These are phyloP conservation scores for Petrolisthes manimaculis DNA, from an alignment of 2,888 invertebrate species.

Conservation along the genomic window DNA sequence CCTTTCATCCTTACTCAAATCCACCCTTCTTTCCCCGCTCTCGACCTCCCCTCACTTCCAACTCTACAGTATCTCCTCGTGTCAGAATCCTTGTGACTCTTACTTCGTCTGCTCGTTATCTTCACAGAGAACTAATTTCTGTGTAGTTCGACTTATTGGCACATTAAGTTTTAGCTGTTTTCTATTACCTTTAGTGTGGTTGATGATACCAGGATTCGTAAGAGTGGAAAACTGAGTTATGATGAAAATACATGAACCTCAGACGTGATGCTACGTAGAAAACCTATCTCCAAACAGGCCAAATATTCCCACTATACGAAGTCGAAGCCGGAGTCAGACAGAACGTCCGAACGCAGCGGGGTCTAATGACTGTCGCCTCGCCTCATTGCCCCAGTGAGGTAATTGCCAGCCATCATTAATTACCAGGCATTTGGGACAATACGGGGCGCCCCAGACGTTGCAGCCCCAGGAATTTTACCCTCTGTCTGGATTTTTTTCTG, in stretches of 20 bases:
- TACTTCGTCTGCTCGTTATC: no score
- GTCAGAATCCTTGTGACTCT: no score
- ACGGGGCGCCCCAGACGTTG: conserved; percentile 10
- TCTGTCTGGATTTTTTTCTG: not conserved
- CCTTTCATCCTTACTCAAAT: not conserved
- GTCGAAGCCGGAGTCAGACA: conserved; percentile 12
- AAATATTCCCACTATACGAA: not conserved
- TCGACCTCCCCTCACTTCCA: not conserved
- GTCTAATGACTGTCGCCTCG: conserved; percentile 45
- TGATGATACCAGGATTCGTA: no score
- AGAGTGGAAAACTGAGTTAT: no score
- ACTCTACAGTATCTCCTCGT: no score
- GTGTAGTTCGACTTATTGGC: no score
- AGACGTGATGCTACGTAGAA: no score
- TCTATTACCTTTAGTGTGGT: no score
- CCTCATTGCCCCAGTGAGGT: conserved; percentile 46
- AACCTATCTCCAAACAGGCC: no score
- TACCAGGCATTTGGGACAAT: conserved; percentile 50
- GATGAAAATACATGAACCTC: no score
- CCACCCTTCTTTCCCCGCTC: not conserved
- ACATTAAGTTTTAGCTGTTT: no score
- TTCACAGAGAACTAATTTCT: no score
- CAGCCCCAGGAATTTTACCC: not conserved
- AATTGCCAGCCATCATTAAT: conserved; percentile 57
- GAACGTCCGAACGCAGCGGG: conserved; percentile 19